Percentiles rank a stretch among this genome's conserved stretches.
These are phyloP conservation scores for Cartodere bifasciata DNA, from an alignment of 2,888 invertebrate species.

Conservation along the genomic window DNA sequence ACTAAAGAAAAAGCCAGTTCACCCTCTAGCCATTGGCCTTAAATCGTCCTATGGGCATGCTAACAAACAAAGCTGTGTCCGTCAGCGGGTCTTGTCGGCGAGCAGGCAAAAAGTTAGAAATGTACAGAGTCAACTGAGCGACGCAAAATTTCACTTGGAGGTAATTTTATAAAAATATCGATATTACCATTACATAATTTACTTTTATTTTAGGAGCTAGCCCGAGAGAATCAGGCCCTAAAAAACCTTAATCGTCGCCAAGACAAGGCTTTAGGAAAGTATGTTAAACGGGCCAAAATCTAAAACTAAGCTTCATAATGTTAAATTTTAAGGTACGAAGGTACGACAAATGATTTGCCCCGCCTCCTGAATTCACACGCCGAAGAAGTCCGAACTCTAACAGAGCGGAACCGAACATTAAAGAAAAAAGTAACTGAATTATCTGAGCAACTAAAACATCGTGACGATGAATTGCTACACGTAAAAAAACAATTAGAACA, in stretches of 20 bases:
- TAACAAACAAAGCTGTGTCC: constrained; percentile 23
- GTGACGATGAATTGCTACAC: constrained; percentile 52
- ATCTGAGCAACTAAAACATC: constrained; percentile 51
- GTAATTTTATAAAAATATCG: constrained; percentile 33
- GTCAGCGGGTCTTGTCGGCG: constrained; percentile 61
- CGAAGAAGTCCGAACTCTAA: constrained; percentile 63
- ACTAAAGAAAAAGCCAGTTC: constrained; percentile 29
- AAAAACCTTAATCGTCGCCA: constrained; percentile 69
- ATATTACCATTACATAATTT: neutral
- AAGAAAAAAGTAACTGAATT: constrained; percentile 49
- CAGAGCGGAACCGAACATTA: constrained; percentile 54
- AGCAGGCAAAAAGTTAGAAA: constrained; percentile 63
- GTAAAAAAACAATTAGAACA: constrained; percentile 59
- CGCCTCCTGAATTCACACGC: constrained; percentile 62
- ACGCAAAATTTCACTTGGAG: constrained; percentile 66
- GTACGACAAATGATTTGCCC: constrained; percentile 64
- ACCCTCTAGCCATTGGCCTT: constrained; percentile 28
- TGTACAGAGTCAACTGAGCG: constrained; percentile 65
- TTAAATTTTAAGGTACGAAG: constrained; percentile 47
- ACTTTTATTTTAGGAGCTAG: constrained; percentile 41
- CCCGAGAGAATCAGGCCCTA: constrained; percentile 61
- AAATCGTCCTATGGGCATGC: constrained; percentile 15
- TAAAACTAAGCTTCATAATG: constrained; percentile 2
- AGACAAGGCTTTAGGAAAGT: constrained; percentile 62
- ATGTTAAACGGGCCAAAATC: constrained; percentile 18